Evolutionary conservation across 2,888 invertebrate species (phyloP), one percentile per base, ranked within the genome.

Genomic region (Muschampia plurimacula): DNA sequence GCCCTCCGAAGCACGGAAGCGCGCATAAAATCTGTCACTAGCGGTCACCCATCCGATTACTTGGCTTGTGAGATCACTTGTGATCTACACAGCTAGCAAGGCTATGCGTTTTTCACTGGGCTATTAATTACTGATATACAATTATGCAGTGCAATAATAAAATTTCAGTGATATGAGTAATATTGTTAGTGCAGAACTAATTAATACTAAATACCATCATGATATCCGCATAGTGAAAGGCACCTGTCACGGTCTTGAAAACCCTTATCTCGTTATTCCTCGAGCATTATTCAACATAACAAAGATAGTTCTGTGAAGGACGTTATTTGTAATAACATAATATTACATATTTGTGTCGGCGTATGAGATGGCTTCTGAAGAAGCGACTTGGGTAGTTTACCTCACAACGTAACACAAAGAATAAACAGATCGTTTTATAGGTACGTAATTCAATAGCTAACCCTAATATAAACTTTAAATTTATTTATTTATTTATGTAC

Each of bases 301-400:
- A 60, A 60, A 60, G 59, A 60, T 60, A 32, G 32, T 60, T 55
- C 59, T 60, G 36, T n/a, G 22, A 72, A 71, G 72, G 72, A 67
- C 68, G 72, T 73, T 71, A 67, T 74, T 74, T 73, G 69, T 73
- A 66, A 59, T 44, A 74, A 60, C 46, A 71, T 72, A 73, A 60
- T 22, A 55, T 55, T 55, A n/a, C n/a, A n/a, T n/a, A 55, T 55
- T 55, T 55, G 55, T 28, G 55, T 55, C 55, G 10, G 55, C 22
- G 28, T 55, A 55, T 28, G 55, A 55, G 55, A 28, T 55, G 55
- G n/a, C 55, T 55, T 55, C 55, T 55, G 22, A 55, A 55, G 55
- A 22, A 55, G 55, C 10, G 22, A 28, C 55, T 55, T 10, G 55
- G 22, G 22, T 22, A 28, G 55, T 15, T 55, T 55, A 52, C 52